Evolutionary conservation across 2,888 invertebrate genomes (phyloP).

Genomic region (Philereme transversata): DNA sequence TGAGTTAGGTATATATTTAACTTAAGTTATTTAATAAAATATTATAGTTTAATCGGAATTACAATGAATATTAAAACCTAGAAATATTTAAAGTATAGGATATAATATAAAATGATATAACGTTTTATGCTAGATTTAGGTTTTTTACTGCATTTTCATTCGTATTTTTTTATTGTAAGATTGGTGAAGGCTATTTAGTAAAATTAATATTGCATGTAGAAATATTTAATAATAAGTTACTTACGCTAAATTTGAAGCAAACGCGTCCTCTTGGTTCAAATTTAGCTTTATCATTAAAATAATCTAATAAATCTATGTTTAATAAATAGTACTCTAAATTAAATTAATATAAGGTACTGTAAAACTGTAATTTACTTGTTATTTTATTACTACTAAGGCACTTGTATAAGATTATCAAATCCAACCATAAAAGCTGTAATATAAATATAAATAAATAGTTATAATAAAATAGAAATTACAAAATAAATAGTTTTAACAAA

Average conservation of each 20-base stretch:
- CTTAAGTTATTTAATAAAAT: background rate
- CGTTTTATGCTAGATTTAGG: conserved; percentile 15
- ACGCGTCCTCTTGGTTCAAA: conserved; percentile 77
- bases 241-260: conserved; percentile 62
- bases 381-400: conserved; percentile 13
- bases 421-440: conserved; percentile 25
- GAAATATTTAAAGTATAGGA: background rate
- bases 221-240: conserved; percentile 1
- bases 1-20: conserved; percentile 38
- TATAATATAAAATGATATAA: background rate
- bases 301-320: background rate
- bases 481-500: conserved; percentile 30
- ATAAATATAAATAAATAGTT: conserved; percentile 31
- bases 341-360: background rate
- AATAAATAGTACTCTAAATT: conserved; percentile 3
- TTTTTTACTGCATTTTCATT: conserved; percentile 74
- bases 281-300: conserved; percentile 39
- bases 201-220: background rate
- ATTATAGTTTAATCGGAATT: conserved; percentile 11
- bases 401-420: conserved; percentile 14
- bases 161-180: conserved; percentile 36
- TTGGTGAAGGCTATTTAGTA: background rate
- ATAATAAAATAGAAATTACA: conserved; percentile 12
- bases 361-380: background rate
- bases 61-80: conserved; percentile 12